Evolutionary conservation across 2,113 vertebrate species (phyloP).

Genomic region (Lasiurus borealis): DNA sequence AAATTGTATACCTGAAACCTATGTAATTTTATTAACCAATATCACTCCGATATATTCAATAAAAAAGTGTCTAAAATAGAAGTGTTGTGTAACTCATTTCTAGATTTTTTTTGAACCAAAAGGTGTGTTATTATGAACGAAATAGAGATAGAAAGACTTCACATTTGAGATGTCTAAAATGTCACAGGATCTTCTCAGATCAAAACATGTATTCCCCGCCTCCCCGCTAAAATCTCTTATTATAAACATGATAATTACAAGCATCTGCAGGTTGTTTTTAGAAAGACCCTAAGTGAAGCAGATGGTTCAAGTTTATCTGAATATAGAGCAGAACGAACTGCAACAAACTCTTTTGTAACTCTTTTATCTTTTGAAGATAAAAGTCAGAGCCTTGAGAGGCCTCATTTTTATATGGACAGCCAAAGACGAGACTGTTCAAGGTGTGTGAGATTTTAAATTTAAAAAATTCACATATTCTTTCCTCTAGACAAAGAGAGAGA

Average conservation of each 20-base stretch:
- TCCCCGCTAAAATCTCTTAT: neutral
- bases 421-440: neutral
- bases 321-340: neutral
- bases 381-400: neutral
- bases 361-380: constrained; percentile 69
- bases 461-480: constrained; percentile 4
- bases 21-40: neutral
- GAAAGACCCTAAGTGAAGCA: constrained; percentile 45
- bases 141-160: neutral
- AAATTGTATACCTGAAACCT: neutral
- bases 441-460: neutral
- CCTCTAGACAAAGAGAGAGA: neutral
- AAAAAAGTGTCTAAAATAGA: neutral
- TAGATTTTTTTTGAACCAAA: constrained; percentile 10
- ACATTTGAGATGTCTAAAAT: neutral
- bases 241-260: constrained; percentile 31
- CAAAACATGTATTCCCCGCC: neutral
- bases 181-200: neutral
- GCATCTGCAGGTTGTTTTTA: constrained; percentile 11
- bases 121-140: neutral
- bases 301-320: constrained; percentile 4
- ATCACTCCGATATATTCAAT: neutral
- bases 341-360: constrained; percentile 21
- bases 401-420: neutral
- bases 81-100: neutral